Percentiles rank a stretch among this genome's conserved stretches.
Evolutionary conservation across 2,888 invertebrate genomes (phyloP).

Genomic region (Leucophora obtusa): DNA sequence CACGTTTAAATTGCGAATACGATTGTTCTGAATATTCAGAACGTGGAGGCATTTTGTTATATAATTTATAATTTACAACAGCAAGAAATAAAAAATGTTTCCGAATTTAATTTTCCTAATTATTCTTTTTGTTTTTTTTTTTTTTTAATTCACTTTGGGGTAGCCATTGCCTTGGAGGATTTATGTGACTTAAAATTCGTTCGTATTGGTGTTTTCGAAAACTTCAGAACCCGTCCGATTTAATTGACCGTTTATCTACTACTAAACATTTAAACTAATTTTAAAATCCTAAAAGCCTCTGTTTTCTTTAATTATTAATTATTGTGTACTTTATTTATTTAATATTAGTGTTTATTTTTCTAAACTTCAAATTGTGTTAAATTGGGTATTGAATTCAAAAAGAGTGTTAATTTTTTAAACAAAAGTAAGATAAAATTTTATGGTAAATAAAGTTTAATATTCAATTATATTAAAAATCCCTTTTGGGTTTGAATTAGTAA

Average conservation of each 20-base stretch:
- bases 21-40: conserved; percentile 74
- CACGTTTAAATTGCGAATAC: conserved; percentile 72
- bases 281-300: conserved; percentile 40
- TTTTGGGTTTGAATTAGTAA: background rate
- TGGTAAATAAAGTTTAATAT: conserved; percentile 24
- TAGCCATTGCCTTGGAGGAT: conserved; percentile 37
- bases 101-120: background rate
- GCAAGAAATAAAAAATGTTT: background rate
- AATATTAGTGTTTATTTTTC: conserved; percentile 9
- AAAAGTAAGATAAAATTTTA: conserved; percentile 10
- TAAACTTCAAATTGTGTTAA: conserved; percentile 46
- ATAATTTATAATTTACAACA: background rate
- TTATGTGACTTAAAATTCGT: conserved; percentile 7
- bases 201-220: conserved; percentile 3
- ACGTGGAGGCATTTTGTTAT: conserved; percentile 70
- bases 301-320: conserved; percentile 21
- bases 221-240: conserved; percentile 27
- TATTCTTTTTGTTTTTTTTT: background rate
- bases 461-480: conserved; percentile 2
- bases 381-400: conserved; percentile 47
- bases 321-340: conserved; percentile 36
- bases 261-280: conserved; percentile 46
- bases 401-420: conserved; percentile 50
- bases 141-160: conserved; percentile 9
- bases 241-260: conserved; percentile 30